These are phyloP conservation scores for Hyla sarda DNA, from an alignment of 2,113 vertebrate species.

Conservation along the genomic window DNA sequence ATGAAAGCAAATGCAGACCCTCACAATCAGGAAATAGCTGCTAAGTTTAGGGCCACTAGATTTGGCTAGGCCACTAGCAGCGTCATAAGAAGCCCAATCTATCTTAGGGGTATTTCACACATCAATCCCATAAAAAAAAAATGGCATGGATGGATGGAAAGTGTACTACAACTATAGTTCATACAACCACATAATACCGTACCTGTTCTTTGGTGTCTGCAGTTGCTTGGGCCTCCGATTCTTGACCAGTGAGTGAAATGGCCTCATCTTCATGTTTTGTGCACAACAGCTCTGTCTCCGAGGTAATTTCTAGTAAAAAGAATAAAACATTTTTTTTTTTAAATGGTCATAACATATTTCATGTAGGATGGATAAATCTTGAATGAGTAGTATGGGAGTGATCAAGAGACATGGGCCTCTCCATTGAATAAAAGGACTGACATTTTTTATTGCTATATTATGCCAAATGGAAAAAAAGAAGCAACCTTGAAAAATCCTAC, in stretches of 20 bases:
- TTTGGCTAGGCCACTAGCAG: too few relatives aligned
- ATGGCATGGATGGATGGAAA: not conserved
- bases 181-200: not conserved
- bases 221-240: conserved; percentile 52
- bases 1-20: not conserved
- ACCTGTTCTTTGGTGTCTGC: conserved; percentile 68
- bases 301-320: conserved; percentile 86
- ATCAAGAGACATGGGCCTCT: too few relatives aligned
- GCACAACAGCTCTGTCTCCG: conserved; percentile 91
- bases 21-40: too few relatives aligned
- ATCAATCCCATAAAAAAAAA: not conserved
- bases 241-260: conserved; percentile 69
- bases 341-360: too few relatives aligned
- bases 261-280: conserved; percentile 89
- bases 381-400: too few relatives aligned
- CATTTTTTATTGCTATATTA: too few relatives aligned
- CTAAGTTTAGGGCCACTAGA: too few relatives aligned
- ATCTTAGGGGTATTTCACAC: not conserved
- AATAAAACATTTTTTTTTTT: conserved; percentile 11
- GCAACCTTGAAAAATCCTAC: too few relatives aligned
- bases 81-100: too few relatives aligned
- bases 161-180: not conserved
- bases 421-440: too few relatives aligned
- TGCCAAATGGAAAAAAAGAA: too few relatives aligned
- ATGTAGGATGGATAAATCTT: too few relatives aligned